Evolutionary conservation across 2,888 invertebrate genomes (phyloP).

Genomic region (Lasioglossum vierecki): DNA sequence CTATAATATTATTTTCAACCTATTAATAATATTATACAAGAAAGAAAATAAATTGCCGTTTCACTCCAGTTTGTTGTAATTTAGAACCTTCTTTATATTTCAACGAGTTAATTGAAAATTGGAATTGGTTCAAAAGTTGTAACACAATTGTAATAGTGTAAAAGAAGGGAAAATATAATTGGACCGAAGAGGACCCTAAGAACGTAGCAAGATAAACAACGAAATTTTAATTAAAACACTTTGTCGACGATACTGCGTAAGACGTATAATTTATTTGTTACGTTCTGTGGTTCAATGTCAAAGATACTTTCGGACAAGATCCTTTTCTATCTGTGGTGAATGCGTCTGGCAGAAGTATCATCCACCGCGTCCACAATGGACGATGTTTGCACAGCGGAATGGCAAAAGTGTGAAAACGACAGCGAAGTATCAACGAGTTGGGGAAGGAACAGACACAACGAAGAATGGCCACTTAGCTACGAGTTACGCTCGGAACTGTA

Average conservation of each 20-base stretch:
- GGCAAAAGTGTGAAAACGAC: slow-evolving; percentile 78
- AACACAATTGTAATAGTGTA: too few relatives aligned
- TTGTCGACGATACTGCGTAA: neutral
- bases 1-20: too few relatives aligned
- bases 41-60: too few relatives aligned
- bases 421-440: slow-evolving; percentile 57
- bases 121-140: too few relatives aligned
- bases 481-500: slow-evolving; percentile 45
- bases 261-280: neutral
- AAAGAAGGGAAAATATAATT: too few relatives aligned
- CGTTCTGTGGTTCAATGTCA: slow-evolving; percentile 26
- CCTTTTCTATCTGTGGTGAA: slow-evolving; percentile 41
- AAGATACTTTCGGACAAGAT: slow-evolving; percentile 35
- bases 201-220: neutral
- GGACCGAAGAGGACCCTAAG: too few relatives aligned
- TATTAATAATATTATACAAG: too few relatives aligned
- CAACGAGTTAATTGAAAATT: too few relatives aligned
- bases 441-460: slow-evolving; percentile 52
- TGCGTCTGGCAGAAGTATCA: slow-evolving; percentile 59
- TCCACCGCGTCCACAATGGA: slow-evolving; percentile 60
- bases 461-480: slow-evolving; percentile 62
- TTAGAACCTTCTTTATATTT: too few relatives aligned
- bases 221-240: neutral
- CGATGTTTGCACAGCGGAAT: slow-evolving; percentile 71
- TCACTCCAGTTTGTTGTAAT: too few relatives aligned